These are phyloP conservation scores for Mycalesis mineus DNA, from an alignment of 2,888 invertebrate species.

Conservation along the genomic window DNA sequence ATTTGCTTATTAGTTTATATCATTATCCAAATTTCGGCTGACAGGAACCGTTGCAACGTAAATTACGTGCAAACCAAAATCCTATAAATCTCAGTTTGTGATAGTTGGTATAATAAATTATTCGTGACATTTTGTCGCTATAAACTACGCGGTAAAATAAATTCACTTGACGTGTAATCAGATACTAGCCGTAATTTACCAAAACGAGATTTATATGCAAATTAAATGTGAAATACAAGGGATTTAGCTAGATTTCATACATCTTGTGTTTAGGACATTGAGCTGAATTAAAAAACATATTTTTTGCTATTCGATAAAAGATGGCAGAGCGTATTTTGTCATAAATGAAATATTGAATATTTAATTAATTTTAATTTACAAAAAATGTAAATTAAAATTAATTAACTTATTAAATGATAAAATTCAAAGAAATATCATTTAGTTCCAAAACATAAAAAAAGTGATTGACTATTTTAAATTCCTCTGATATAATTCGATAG, in stretches of 20 bases:
- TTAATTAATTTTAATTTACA: no score
- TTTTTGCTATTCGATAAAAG: constrained; percentile 11
- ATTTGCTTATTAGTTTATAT: background rate
- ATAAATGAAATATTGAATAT: no score
- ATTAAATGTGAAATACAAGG: constrained; percentile 34
- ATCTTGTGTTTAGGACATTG: background rate
- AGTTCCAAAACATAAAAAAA: no score
- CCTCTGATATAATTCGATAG: no score
- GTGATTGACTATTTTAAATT: no score
- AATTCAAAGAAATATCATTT: no score
- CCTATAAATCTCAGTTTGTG: constrained; percentile 24
- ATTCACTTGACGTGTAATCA: constrained; percentile 38
- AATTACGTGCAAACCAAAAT: constrained; percentile 25
- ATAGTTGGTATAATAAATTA: constrained; percentile 34
- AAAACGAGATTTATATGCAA: constrained; percentile 46
- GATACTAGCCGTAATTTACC: constrained; percentile 41
- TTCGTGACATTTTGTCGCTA: constrained; percentile 33
- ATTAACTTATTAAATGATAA: no score
- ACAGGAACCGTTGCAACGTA: constrained; percentile 19
- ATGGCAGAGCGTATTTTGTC: no score
- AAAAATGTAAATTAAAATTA: no score
- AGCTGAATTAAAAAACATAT: background rate
- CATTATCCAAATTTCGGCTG: constrained; percentile 15
- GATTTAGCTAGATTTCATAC: constrained; percentile 27
- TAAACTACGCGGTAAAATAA: constrained; percentile 38